Conservation (phyloP, 2,113 vertebrate genomes). For the Lota lota region DNA sequence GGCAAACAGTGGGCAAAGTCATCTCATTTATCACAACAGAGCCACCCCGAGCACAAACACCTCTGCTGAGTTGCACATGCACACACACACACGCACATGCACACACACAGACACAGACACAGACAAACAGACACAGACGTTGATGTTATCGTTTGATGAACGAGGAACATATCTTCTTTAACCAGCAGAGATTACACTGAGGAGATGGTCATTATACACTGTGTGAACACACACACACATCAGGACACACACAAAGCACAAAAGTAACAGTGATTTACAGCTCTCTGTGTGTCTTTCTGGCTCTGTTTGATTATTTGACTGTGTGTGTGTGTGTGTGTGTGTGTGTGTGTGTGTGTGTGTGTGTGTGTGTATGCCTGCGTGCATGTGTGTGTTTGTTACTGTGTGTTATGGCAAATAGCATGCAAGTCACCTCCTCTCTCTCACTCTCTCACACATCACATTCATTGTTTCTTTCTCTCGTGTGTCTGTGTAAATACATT, state of each 20-base stretch:
- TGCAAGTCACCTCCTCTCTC: too few species aligned
- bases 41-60: background rate
- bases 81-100: too few species aligned
- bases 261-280: constrained; percentile 26
- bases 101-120: too few species aligned
- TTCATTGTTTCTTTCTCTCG: too few species aligned
- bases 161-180: constrained; percentile 6
- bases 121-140: too few species aligned
- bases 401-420: too few species aligned
- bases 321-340: background rate
- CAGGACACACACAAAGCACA: too few species aligned
- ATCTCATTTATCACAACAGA: constrained; percentile 41
- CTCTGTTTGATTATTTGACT: background rate
- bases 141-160: constrained; percentile 9
- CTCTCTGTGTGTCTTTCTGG: too few species aligned
- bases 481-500: background rate
- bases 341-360: background rate
- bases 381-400: background rate
- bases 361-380: constrained; percentile 4
- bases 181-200: constrained; percentile 27
- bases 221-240: constrained; percentile 16
- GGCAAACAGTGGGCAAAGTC: constrained; percentile 17
- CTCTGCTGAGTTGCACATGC: background rate
- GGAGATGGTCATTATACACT: constrained; percentile 13
- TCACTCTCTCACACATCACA: too few species aligned